Base-by-base conservation (phyloP, 2,113 vertebrate species). In the Mesoclemmys tuberculata region DNA sequence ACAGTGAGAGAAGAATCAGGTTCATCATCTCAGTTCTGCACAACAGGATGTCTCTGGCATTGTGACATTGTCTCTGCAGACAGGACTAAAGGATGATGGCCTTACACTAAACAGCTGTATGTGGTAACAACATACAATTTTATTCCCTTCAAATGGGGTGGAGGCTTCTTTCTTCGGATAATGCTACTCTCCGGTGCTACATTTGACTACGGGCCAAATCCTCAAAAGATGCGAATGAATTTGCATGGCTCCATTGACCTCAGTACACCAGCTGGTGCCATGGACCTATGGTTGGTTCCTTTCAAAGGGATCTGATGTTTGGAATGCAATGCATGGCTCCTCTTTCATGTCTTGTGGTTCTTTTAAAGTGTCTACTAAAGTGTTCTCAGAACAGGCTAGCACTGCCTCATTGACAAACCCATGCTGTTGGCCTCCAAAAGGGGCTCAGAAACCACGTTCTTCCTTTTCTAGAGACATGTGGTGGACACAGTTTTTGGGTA, bases 401-500 rank as follows among this genome's bases (percentile, higher is more conserved):
- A 11, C 64, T 38, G 5, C 22, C 8, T 18, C 44, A 24, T n/a
- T 79, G 13, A 88, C 46, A 88, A 91, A 35, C 18, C 55, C 6
- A 26, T 31, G 13, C 29, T 85, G 5, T 27, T 6, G 38, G 12
- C 82, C 80, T 88, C 48, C 10, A 46, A 35, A 24, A 29, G 41
- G 44, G 10, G 85, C 44, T 94, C 85, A 84, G 71, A 96, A 96
- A 93, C 54, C 29, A 4, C 5, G 13, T 82, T 92, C 95, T 93
- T 51, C 14, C 68, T 96, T 94, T 61, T 90, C 29, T 61, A 99
- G 99, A 99, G 99, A 88, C 99, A 99, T 91, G 98, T 99, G 49
- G 98, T 99, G 18, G 99, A 99, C 94, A 99, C 99, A 5, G 98
- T 99, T 95, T 99, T 99, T 94, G 99, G 99, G 4, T 99, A 99